Conservation (phyloP, 2,113 vertebrate genomes). For the Typhlomys cinereus region DNA sequence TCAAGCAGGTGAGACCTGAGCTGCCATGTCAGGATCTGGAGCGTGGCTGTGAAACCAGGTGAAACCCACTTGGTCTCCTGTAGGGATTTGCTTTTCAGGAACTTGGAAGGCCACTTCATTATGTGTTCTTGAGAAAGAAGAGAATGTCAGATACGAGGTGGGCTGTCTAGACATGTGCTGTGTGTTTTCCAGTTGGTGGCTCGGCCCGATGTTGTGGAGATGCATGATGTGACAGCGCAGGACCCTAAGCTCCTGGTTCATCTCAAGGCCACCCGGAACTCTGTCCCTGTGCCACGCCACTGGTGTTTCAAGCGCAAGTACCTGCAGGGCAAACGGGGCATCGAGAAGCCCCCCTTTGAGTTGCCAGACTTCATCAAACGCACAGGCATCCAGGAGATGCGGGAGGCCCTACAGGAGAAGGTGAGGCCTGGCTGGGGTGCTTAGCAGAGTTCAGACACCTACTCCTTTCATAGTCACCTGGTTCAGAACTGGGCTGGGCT, state of each 20-base stretch:
- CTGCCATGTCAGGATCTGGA: neutral
- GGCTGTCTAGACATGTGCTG: neutral
- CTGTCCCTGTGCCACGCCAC: constrained; percentile 92
- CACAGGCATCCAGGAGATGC: constrained; percentile 97
- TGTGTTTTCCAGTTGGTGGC: constrained; percentile 88
- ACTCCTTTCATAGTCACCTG: neutral
- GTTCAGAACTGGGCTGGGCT: neutral
- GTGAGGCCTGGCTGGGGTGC: constrained; percentile 72
- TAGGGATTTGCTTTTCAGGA: neutral
- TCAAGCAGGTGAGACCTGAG: constrained; percentile 91
- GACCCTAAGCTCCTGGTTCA: constrained; percentile 96
- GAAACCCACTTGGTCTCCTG: rapidly evolving
- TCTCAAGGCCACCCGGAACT: constrained; percentile 95
- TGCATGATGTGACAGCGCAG: constrained; percentile 95
- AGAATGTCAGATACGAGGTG: neutral
- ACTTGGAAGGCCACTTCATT: neutral
- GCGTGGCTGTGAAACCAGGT: neutral
- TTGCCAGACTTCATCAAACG: constrained; percentile 95
- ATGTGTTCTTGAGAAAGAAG: neutral
- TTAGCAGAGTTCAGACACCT: neutral
- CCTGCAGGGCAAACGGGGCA: constrained; percentile 95
- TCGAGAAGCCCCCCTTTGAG: constrained; percentile 95
- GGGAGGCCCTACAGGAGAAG: constrained; percentile 96
- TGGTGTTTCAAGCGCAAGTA: constrained; percentile 91
- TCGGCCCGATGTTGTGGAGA: constrained; percentile 95